Evolutionary conservation across 2,888 invertebrate genomes (phyloP).

Genomic region (Pollenia amentaria): DNA sequence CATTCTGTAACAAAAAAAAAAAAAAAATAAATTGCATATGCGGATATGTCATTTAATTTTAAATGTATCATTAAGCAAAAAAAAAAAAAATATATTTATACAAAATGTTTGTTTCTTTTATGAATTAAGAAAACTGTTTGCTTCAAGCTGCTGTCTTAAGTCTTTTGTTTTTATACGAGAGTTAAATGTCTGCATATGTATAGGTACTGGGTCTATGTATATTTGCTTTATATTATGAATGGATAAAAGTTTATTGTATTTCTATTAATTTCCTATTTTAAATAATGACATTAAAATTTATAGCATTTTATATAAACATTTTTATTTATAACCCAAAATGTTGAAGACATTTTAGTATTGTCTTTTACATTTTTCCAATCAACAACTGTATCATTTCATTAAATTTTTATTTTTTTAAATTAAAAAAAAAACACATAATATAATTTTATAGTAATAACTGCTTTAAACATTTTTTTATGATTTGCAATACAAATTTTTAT

Average conservation of each 20-base stretch:
- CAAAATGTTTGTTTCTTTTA: constrained; percentile 19
- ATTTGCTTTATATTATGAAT: constrained; percentile 6
- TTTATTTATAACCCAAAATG: constrained; percentile 39
- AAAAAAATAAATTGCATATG: constrained; percentile 46
- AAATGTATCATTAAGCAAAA: constrained; percentile 55
- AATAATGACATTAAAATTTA: constrained; percentile 70
- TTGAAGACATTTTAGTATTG: constrained; percentile 52
- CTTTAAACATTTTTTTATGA: neutral
- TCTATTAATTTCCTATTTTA: constrained; percentile 20
- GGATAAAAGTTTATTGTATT: constrained; percentile 30
- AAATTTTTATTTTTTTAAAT: constrained; percentile 17
- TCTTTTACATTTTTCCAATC: constrained; percentile 37
- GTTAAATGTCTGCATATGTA: constrained; percentile 11
- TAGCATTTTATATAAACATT: constrained; percentile 49
- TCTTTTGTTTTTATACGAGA: constrained; percentile 55
- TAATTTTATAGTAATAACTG: neutral
- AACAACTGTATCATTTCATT: constrained; percentile 18
- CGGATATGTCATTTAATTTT: constrained; percentile 70
- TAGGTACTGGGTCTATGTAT: neutral
- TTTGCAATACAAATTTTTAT: too few species aligned
- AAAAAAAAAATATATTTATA: neutral
- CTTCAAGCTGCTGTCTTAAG: constrained; percentile 65
- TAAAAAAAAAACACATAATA: neutral
- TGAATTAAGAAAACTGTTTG: constrained; percentile 12
- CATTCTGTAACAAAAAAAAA: constrained; percentile 17